Conservation (phyloP, 1,140 invertebrate genomes). For the Myzus persicae region DNA sequence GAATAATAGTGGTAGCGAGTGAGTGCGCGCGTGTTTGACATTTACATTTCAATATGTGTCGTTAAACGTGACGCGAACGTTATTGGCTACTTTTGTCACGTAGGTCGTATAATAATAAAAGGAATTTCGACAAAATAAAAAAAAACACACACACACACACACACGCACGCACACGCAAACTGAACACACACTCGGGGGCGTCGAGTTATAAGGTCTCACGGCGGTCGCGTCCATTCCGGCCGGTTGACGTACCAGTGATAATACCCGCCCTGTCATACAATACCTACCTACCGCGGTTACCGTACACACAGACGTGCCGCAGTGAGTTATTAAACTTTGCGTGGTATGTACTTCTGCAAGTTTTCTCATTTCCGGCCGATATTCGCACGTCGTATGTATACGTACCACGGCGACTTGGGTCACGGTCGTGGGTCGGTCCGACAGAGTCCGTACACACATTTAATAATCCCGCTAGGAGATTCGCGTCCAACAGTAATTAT, state of each 20-base stretch:
- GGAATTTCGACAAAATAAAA: background rate
- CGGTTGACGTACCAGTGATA: background rate
- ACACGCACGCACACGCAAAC: too few species aligned
- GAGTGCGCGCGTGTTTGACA: background rate
- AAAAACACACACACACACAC: too few species aligned
- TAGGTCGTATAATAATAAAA: background rate
- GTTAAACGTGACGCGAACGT: background rate
- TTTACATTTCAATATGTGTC: conserved; percentile 27
- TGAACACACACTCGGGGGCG: too few species aligned
- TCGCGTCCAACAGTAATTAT: background rate
- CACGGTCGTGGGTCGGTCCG: background rate
- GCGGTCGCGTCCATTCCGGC: background rate
- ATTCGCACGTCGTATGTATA: background rate
- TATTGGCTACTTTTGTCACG: conserved; percentile 35
- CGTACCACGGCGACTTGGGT: background rate
- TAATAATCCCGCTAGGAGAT: background rate
- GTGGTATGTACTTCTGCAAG: background rate
- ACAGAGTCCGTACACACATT: background rate
- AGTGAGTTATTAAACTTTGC: background rate
- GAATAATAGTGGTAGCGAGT: background rate
- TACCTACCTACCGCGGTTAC: background rate
- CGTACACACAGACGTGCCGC: background rate
- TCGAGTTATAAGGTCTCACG: background rate
- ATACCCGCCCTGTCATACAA: background rate
- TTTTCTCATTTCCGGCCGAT: background rate